These are phyloP conservation scores for Tricholauxania praeusta DNA, from an alignment of 2,888 invertebrate genomes.

Conservation along the genomic window DNA sequence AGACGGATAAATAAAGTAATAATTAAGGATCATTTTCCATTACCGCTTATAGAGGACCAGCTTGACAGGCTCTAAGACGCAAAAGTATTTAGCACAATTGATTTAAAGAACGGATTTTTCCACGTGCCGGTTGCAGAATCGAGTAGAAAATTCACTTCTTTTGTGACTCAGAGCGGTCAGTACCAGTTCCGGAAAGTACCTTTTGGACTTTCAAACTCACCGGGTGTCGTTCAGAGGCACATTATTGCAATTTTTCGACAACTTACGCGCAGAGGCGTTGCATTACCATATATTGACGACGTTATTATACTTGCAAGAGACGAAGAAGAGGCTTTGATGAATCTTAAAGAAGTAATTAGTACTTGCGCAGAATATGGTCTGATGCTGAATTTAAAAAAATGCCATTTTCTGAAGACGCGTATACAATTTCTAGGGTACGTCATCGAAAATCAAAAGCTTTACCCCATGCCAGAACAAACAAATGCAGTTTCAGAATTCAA, in stretches of 20 bases:
- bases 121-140: slow-evolving; percentile 37
- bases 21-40: slow-evolving; percentile 37
- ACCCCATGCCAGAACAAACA: slow-evolving; percentile 49
- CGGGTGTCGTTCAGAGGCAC: slow-evolving; percentile 51
- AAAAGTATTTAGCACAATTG: slow-evolving; percentile 39
- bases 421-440: slow-evolving; percentile 45
- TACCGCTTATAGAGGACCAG: slow-evolving; percentile 42
- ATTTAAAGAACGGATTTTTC: slow-evolving; percentile 42
- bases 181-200: slow-evolving; percentile 54
- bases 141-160: slow-evolving; percentile 40
- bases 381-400: slow-evolving; percentile 45
- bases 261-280: slow-evolving; percentile 36
- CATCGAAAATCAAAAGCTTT: slow-evolving; percentile 44
- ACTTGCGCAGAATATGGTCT: slow-evolving; percentile 40
- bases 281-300: slow-evolving; percentile 53
- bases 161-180: slow-evolving; percentile 54
- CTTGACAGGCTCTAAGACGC: slow-evolving; percentile 39
- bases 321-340: slow-evolving; percentile 38
- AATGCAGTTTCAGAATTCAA: slow-evolving; percentile 50
- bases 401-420: slow-evolving; percentile 41
- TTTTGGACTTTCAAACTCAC: slow-evolving; percentile 60
- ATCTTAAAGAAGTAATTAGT: slow-evolving; percentile 39
- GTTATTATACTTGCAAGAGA: slow-evolving; percentile 48
- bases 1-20: slow-evolving; percentile 40
- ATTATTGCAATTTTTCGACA: slow-evolving; percentile 46